phyloP scores from a whole-genome alignment of 2,888 invertebrate genomes.

The Cheilosia scutellata region DNA sequence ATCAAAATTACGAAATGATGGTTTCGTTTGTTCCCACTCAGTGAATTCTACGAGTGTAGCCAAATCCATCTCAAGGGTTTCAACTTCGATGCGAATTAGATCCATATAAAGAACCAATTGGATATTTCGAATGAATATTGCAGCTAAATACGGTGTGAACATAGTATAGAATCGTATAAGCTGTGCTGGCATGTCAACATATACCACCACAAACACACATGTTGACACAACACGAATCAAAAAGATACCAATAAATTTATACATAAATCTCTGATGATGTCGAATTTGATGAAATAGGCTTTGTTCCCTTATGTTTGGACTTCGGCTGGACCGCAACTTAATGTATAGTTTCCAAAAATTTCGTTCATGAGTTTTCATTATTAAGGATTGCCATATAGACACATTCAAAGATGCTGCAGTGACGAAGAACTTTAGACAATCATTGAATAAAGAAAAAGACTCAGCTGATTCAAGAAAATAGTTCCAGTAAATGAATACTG shows the following conservation, averaged over 20 bases:
- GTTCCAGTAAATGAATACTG: conserved; percentile 70
- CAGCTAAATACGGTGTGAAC: conserved; percentile 78
- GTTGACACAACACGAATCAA: neutral
- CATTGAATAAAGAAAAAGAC: conserved; percentile 78
- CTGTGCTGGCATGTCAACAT: conserved; percentile 52
- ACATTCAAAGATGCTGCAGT: conserved; percentile 77
- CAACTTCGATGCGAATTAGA: conserved; percentile 79
- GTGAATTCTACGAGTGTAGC: conserved; percentile 79
- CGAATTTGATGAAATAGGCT: conserved; percentile 9
- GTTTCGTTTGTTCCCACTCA: conserved; percentile 75
- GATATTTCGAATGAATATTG: conserved; percentile 77
- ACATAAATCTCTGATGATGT: conserved; percentile 25
- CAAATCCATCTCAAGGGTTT: conserved; percentile 78
- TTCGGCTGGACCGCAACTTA: conserved; percentile 10
- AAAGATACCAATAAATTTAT: conserved; percentile 1
- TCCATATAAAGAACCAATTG: conserved; percentile 81
- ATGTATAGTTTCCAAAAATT: conserved; percentile 38
- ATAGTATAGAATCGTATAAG: conserved; percentile 78
- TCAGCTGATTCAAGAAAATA: conserved; percentile 78
- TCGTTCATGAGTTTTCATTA: conserved; percentile 55
- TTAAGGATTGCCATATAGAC: conserved; percentile 25
- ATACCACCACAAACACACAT: neutral
- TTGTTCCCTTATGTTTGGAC: neutral
- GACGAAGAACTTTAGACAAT: conserved; percentile 78
- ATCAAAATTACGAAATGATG: conserved; percentile 78